Percentiles rank a stretch among this genome's conserved stretches.
phyloP scores from a whole-genome alignment of 2,888 invertebrate species.

The Drosophila mulleri region DNA sequence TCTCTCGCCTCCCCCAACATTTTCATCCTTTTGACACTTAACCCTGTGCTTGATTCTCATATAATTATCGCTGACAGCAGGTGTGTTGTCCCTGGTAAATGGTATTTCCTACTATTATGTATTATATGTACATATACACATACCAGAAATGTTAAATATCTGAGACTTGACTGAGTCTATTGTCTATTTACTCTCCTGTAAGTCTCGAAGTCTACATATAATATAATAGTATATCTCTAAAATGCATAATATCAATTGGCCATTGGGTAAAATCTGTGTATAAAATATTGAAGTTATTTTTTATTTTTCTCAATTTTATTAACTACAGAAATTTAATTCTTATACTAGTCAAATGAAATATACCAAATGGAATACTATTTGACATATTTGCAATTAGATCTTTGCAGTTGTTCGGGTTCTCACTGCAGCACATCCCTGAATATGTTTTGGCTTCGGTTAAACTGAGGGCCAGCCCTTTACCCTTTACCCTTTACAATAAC shows the following conservation, averaged over 20 bases:
- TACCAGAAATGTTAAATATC: background rate
- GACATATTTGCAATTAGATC: background rate
- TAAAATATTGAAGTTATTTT: no score
- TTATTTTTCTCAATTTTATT: no score
- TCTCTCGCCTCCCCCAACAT: background rate
- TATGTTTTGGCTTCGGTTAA: constrained; percentile 6
- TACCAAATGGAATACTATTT: no score
- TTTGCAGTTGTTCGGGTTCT: constrained; percentile 39
- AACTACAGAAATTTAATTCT: no score
- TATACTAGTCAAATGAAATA: no score
- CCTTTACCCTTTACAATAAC: constrained; percentile 39
- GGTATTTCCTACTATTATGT: background rate
- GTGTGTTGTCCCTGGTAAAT: constrained; percentile 23
- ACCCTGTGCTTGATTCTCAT: constrained; percentile 58
- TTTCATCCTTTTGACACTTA: constrained; percentile 76
- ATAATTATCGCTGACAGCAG: constrained; percentile 54
- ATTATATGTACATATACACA: background rate
- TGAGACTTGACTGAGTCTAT: background rate
- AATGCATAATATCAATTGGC: no score
- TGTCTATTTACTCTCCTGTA: no score
- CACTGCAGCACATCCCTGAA: constrained; percentile 39
- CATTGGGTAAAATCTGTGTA: no score
- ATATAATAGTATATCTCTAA: no score
- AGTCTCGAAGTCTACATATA: no score
- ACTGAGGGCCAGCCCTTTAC: constrained; percentile 23